Conservation (phyloP, 2,113 vertebrate genomes). For the Crocuta crocuta region DNA sequence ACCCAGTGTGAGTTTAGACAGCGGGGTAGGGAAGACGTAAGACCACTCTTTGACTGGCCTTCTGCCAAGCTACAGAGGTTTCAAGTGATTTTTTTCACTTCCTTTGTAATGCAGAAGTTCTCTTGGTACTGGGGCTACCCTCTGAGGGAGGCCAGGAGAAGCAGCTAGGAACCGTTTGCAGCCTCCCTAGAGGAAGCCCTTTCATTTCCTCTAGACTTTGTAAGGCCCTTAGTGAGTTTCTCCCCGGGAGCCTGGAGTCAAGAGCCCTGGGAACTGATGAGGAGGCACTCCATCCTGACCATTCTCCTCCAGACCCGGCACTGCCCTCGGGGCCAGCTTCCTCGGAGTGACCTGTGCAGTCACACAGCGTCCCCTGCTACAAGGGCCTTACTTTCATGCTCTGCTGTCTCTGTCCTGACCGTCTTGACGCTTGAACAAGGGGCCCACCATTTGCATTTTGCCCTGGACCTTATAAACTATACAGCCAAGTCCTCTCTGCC, state of each 20-base stretch:
- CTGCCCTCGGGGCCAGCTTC: neutral
- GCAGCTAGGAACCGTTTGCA: neutral
- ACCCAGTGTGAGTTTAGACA: slow-evolving; percentile 53
- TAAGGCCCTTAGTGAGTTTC: neutral
- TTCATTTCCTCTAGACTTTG: slow-evolving; percentile 2
- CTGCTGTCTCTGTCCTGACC: neutral
- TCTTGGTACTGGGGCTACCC: slow-evolving; percentile 11
- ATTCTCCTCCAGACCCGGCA: neutral
- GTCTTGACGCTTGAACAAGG: slow-evolving; percentile 43
- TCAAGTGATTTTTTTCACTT: slow-evolving; percentile 57
- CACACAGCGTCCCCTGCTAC: neutral
- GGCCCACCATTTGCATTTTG: slow-evolving; percentile 22
- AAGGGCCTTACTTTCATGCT: neutral
- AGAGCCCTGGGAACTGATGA: neutral
- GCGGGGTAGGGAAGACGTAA: neutral
- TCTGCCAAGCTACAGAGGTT: slow-evolving; percentile 35
- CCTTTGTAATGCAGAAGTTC: slow-evolving; percentile 34
- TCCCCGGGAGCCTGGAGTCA: neutral
- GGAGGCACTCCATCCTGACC: neutral
- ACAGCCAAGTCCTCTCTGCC: neutral
- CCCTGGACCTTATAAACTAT: neutral
- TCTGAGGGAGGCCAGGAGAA: slow-evolving; percentile 11
- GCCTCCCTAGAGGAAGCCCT: neutral
- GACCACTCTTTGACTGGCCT: slow-evolving; percentile 15
- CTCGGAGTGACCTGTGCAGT: neutral